Evolutionary conservation across 2,888 invertebrate species (phyloP), one percentile per base, ranked within the genome.

Genomic region (Tribolium freemani): DNA sequence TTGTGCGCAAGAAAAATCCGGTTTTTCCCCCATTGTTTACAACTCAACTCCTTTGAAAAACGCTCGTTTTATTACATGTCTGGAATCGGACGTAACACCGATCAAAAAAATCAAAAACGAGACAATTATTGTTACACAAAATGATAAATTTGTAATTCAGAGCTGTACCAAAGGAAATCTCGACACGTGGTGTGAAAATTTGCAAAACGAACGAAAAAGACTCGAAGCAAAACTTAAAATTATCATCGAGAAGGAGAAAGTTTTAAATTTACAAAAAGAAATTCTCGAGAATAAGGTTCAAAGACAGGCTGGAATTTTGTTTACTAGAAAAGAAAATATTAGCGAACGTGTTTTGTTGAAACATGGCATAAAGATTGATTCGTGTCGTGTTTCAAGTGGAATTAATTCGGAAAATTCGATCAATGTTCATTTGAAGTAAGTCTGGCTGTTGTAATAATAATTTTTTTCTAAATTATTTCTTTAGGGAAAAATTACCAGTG

Each of bases 341-440:
- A 72, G 16, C 26, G 73, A 71, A 31, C 77, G 77, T 63, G 71
- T 80, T 48, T 68, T 75, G 21, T 76, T 83, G 44, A 78, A 74
- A 72, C 76, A 79, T 60, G 74, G 77, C 8, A 6, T 68, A 57
- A 10, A 50, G 9, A 10, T 48, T 0, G 44, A 38, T 30, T 6
- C 38, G 0, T 20, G 10, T 16, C 26, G 57, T 72, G 82, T 16
- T 69, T 79, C 21, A 76, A 79, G 6, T 38, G 9, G 1, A 30
- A 75, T 87, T 20, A 84, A 79, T 51, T 83, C 85, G 5, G 81
- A 84, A 73, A 87, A 86, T 82, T 84, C 85, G 5, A 77, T 77
- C 26, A 72, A 82, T 45, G 77, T 86, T 38, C 84, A 85, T 80
- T 87, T 87, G 75, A 81, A 77, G 80, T 83, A 75, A 77, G 72